These are phyloP conservation scores for Nemoura dubitans DNA, from an alignment of 2,888 invertebrate species.

Conservation along the genomic window DNA sequence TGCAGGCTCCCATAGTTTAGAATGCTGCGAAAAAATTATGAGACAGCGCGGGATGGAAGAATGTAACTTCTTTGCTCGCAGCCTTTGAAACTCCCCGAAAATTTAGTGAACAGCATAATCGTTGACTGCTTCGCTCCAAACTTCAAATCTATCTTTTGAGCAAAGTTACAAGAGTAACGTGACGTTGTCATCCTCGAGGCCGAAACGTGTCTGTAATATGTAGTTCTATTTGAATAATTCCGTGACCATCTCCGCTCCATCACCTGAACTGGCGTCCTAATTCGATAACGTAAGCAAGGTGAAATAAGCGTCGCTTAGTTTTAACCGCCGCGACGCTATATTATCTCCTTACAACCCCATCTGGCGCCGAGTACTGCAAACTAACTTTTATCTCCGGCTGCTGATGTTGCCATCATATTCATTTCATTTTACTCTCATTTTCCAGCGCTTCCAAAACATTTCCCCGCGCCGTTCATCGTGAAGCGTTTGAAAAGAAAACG, in stretches of 20 bases:
- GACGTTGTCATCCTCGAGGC: background rate
- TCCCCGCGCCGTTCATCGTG: background rate
- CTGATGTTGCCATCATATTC: background rate
- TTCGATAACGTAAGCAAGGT: background rate
- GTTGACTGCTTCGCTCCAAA: background rate
- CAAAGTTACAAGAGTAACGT: background rate
- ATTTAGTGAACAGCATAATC: background rate
- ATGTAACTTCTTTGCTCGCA: background rate
- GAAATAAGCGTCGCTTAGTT: slow-evolving; percentile 16
- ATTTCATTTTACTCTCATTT: background rate
- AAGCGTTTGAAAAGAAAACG: background rate
- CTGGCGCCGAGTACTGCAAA: slow-evolving; percentile 17
- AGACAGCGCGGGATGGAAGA: slow-evolving; percentile 13
- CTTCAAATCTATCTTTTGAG: background rate
- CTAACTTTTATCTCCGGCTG: slow-evolving; percentile 2
- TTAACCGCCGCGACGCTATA: background rate
- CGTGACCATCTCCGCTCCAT: background rate
- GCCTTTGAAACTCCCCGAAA: background rate
- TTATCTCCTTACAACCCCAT: slow-evolving; percentile 31
- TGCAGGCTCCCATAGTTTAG: slow-evolving; percentile 34
- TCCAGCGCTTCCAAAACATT: background rate
- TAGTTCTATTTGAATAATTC: background rate
- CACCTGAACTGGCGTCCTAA: background rate
- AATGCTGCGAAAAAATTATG: slow-evolving; percentile 35
- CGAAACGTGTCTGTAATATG: background rate